Percentiles rank a stretch among this genome's conserved stretches.
Evolutionary conservation across 2,888 invertebrate species (phyloP).

Genomic region (Limnephilus auricula): DNA sequence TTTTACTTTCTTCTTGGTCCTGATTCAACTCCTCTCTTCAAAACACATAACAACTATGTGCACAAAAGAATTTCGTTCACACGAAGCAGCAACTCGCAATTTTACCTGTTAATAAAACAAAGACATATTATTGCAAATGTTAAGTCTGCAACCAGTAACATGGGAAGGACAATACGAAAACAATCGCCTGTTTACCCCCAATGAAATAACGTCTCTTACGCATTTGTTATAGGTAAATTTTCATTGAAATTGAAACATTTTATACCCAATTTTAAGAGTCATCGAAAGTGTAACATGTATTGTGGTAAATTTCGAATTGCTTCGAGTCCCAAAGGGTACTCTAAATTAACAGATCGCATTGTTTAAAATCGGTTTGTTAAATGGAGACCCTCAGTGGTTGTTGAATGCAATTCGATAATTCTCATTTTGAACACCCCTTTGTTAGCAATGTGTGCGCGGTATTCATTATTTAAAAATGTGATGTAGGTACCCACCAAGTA

Average conservation of each 20-base stretch:
- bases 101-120: constrained; percentile 28
- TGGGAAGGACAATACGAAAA: not conserved
- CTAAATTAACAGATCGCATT: constrained; percentile 20
- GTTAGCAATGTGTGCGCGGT: not conserved
- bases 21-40: not conserved
- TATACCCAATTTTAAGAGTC: constrained; percentile 9
- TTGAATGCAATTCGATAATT: constrained; percentile 26
- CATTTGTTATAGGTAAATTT: constrained; percentile 4
- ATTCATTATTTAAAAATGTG: not conserved
- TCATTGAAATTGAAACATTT: constrained; percentile 3
- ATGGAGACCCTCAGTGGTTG: not conserved
- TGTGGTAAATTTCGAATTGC: constrained; percentile 23
- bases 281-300: constrained; percentile 24
- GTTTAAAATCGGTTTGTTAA: not conserved
- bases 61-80: constrained; percentile 17
- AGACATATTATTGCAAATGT: constrained; percentile 18
- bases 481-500: not conserved
- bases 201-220: constrained; percentile 14
- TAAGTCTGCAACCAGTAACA: not conserved
- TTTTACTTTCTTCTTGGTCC: not conserved
- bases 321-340: constrained; percentile 17
- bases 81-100: constrained; percentile 3
- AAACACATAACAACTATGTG: not conserved
- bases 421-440: constrained; percentile 19
- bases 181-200: constrained; percentile 6